Evolutionary conservation across 2,888 invertebrate species (phyloP).

Genomic region (Diabrotica balteata): DNA sequence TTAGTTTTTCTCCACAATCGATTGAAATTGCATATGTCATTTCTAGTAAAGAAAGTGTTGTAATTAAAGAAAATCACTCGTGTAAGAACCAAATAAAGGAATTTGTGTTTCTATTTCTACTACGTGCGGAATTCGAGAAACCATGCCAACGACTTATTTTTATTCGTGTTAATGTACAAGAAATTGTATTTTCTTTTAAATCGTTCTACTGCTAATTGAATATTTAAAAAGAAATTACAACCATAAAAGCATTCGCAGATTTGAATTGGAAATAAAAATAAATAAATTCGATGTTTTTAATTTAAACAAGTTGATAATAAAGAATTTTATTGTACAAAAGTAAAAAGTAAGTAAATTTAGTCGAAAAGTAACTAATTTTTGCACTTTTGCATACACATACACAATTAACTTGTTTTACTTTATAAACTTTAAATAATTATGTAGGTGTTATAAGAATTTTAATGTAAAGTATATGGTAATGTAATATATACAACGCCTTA

Average conservation of each 20-base stretch:
- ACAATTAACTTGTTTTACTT: too few relatives aligned
- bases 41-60: slow-evolving; percentile 3
- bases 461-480: too few relatives aligned
- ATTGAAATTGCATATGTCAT: too few relatives aligned
- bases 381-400: too few relatives aligned
- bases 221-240: neutral
- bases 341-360: too few relatives aligned
- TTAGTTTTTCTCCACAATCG: too few relatives aligned
- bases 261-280: neutral
- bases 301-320: too few relatives aligned
- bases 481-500: too few relatives aligned
- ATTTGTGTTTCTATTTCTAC: slow-evolving; percentile 25
- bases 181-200: slow-evolving; percentile 13
- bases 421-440: too few relatives aligned
- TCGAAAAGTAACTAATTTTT: too few relatives aligned
- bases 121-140: slow-evolving; percentile 32
- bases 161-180: slow-evolving; percentile 18
- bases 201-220: neutral
- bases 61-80: slow-evolving; percentile 7
- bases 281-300: neutral
- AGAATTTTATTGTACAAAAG: too few relatives aligned
- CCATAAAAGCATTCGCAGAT: neutral
- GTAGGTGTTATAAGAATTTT: too few relatives aligned
- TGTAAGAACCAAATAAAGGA: slow-evolving; percentile 21
- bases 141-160: slow-evolving; percentile 33